phyloP scores from a whole-genome alignment of 2,113 vertebrate genomes.

The Cephalopterus ornatus region DNA sequence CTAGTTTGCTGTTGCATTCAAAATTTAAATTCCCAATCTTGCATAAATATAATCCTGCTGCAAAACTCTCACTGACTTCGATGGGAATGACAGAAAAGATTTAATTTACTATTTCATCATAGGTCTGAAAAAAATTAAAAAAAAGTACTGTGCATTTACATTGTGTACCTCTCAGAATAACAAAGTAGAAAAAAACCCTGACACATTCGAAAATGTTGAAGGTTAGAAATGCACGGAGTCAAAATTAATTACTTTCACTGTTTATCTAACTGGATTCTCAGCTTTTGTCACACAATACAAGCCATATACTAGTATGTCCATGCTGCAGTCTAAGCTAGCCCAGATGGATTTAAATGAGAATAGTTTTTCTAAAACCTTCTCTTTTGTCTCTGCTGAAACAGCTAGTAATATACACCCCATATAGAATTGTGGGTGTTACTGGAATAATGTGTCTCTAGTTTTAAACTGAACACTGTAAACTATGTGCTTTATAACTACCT shows the following conservation, averaged over 20 bases:
- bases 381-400: conserved; percentile 51
- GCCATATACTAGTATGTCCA: background rate
- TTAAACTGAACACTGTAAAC: background rate
- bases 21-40: background rate
- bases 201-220: background rate
- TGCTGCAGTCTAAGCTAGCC: conserved; percentile 18
- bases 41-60: background rate
- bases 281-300: background rate
- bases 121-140: background rate
- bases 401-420: background rate
- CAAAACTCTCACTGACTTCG: background rate
- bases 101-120: background rate
- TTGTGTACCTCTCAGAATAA: background rate
- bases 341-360: conserved; percentile 53
- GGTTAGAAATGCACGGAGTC: background rate
- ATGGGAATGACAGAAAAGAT: background rate
- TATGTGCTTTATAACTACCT: background rate
- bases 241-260: background rate
- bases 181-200: background rate
- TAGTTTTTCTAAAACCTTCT: conserved; percentile 56
- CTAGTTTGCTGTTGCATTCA: background rate
- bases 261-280: background rate
- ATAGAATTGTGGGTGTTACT: background rate
- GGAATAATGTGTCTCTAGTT: background rate
- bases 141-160: background rate